Conservation (phyloP, 37 sponge, comb jelly and placozoan genomes). For the Crambe crambe region DNA sequence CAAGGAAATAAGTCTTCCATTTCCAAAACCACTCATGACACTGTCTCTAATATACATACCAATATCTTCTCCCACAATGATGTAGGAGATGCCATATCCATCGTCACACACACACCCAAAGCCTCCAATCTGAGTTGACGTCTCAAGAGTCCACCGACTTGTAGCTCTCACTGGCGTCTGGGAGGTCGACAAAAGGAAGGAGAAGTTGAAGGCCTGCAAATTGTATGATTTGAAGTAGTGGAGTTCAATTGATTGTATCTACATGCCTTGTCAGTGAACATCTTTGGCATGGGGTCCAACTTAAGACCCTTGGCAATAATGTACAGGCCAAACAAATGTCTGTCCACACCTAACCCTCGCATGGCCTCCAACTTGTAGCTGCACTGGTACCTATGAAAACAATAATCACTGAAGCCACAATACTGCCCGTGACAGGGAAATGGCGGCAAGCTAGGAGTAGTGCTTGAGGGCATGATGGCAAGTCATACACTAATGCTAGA, state of each 20-base stretch:
- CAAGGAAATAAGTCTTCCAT: neutral
- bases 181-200: conserved; percentile 74
- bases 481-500: too few species aligned
- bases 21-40: neutral
- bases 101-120: conserved; percentile 86
- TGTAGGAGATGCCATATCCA: conserved; percentile 92
- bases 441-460: too few species aligned
- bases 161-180: conserved; percentile 74
- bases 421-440: too few species aligned
- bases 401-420: too few species aligned
- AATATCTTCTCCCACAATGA: conserved; percentile 81
- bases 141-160: conserved; percentile 19
- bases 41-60: conserved; percentile 16
- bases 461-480: too few species aligned
- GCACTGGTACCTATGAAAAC: conserved; percentile 71
- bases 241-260: neutral
- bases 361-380: conserved; percentile 80
- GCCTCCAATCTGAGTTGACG: conserved; percentile 60
- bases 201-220: conserved; percentile 53
- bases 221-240: neutral
- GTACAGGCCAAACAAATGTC: conserved; percentile 87
- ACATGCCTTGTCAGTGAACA: conserved; percentile 71
- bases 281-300: conserved; percentile 67
- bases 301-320: conserved; percentile 70
- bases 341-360: conserved; percentile 76